These are phyloP conservation scores for Acanthis flammea DNA, from an alignment of 2,797 vertebrate genomes.

Conservation along the genomic window DNA sequence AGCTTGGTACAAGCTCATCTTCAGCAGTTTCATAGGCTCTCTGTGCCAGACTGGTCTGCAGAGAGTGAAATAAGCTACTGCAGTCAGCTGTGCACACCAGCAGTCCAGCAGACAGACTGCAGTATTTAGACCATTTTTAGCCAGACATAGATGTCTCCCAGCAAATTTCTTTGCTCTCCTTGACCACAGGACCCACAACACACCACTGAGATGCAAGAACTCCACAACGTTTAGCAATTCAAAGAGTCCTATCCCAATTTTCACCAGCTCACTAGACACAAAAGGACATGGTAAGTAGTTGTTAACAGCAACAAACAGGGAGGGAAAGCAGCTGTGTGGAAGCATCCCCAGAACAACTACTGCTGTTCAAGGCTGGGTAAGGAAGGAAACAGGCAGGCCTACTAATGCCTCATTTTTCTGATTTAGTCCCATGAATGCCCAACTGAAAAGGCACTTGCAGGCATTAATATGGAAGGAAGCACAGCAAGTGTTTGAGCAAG, in stretches of 20 bases:
- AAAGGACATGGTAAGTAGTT: neutral
- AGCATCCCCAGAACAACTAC: neutral
- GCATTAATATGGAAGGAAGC: neutral
- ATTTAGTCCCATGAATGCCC: neutral
- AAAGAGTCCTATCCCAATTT: neutral
- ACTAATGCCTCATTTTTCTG: neutral
- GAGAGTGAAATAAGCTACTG: neutral
- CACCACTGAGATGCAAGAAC: neutral
- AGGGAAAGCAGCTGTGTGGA: neutral
- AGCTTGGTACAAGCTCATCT: neutral
- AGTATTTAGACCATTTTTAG: neutral
- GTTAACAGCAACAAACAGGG: neutral
- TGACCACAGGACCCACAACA: neutral
- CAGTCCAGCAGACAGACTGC: slow-evolving; percentile 19
- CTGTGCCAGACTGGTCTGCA: neutral
- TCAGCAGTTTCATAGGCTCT: neutral
- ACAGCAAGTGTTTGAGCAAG: neutral
- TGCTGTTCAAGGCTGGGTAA: neutral
- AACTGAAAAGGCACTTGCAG: neutral
- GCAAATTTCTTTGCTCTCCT: neutral
- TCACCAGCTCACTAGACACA: neutral
- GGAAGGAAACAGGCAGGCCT: neutral
- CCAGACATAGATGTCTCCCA: neutral
- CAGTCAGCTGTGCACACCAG: slow-evolving; percentile 15
- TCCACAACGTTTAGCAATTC: neutral